Evolutionary conservation across 2,113 vertebrate genomes (phyloP).

Genomic region (Pleuronectes platessa): DNA sequence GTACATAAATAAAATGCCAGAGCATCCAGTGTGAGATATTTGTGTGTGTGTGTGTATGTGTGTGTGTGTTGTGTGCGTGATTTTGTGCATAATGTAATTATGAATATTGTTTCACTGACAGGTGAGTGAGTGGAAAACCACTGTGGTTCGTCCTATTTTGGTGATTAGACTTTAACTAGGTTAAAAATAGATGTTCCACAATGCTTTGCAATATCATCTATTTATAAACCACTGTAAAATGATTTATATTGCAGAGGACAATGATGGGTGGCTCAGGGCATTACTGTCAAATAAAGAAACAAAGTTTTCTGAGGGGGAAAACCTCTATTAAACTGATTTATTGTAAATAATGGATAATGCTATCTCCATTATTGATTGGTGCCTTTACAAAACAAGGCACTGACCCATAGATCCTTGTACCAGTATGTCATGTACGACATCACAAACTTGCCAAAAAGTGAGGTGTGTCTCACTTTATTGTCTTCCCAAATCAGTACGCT

Average conservation of each 20-base stretch:
- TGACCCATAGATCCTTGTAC: too few relatives aligned
- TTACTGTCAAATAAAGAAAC: constrained; percentile 2
- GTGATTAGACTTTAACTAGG: constrained; percentile 18
- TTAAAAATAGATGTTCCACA: constrained; percentile 65
- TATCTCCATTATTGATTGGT: too few relatives aligned
- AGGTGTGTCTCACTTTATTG: too few relatives aligned
- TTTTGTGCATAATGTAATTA: neutral
- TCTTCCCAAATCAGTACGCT: too few relatives aligned
- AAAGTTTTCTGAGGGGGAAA: constrained; percentile 2
- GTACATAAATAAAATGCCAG: neutral
- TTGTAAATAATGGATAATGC: neutral
- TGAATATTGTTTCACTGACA: neutral
- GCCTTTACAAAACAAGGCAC: too few relatives aligned
- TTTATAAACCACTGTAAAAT: constrained; percentile 52
- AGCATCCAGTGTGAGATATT: too few relatives aligned
- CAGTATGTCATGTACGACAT: too few relatives aligned
- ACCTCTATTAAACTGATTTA: neutral
- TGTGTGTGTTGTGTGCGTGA: neutral
- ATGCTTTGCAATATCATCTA: constrained; percentile 51
- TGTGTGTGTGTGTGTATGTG: neutral
- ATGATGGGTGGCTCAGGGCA: constrained; percentile 31
- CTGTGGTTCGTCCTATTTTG: constrained; percentile 45
- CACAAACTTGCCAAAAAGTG: too few relatives aligned
- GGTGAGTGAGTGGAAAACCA: constrained; percentile 25
- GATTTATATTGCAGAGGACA: constrained; percentile 36